Evolutionary conservation across 2,113 vertebrate species (phyloP).

Genomic region (Tichodroma muraria): DNA sequence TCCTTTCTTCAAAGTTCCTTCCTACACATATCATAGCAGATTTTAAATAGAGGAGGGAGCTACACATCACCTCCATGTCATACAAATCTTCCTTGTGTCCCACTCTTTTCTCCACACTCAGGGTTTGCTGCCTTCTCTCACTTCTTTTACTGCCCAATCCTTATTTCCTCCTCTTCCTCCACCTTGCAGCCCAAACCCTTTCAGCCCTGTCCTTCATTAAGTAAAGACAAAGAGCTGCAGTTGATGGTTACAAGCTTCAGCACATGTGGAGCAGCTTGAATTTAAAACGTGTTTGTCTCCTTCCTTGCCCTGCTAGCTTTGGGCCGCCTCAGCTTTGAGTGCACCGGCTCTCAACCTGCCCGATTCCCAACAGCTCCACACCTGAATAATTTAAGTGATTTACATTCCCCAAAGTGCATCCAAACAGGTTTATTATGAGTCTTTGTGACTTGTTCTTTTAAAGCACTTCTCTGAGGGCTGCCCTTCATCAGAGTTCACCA

Average conservation of each 20-base stretch:
- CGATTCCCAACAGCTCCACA: background rate
- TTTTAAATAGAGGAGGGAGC: background rate
- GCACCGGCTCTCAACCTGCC: constrained; percentile 22
- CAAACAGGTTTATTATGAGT: constrained; percentile 24
- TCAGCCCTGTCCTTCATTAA: background rate
- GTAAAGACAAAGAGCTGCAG: constrained; percentile 2
- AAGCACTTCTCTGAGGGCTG: background rate
- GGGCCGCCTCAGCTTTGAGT: constrained; percentile 10
- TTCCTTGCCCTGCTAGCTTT: background rate
- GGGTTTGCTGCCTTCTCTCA: background rate
- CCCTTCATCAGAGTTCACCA: background rate
- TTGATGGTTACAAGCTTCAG: background rate
- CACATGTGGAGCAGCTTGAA: constrained; percentile 18
- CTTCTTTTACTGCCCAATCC: background rate
- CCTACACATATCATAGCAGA: background rate
- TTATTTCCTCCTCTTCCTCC: background rate
- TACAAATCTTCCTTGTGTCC: background rate
- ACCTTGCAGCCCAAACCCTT: background rate
- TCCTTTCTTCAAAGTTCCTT: background rate
- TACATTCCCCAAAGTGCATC: constrained; percentile 40
- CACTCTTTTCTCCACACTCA: background rate
- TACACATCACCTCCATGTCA: background rate
- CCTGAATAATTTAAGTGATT: constrained; percentile 70
- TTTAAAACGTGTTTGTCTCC: background rate
- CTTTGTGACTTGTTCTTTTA: background rate